Evolutionary conservation across 2,797 vertebrate species (phyloP).

Genomic region (Macroramphosus scolopax): DNA sequence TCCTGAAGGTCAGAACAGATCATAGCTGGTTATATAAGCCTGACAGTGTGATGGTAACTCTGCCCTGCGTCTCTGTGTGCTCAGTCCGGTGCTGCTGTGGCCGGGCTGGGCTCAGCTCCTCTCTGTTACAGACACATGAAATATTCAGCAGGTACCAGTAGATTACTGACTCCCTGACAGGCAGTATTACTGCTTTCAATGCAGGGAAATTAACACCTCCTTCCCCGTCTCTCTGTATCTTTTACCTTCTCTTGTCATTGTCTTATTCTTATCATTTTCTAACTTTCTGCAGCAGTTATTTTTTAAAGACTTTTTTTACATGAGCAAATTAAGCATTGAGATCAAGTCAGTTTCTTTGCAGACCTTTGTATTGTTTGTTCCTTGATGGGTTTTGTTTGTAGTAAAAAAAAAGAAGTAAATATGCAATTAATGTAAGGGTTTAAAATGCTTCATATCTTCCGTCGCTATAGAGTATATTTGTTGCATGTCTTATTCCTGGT

Average conservation of each 20-base stretch:
- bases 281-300: constrained; percentile 24
- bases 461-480: too few species aligned
- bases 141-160: constrained; percentile 61
- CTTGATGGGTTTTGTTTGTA: background rate
- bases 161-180: constrained; percentile 39
- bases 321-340: constrained; percentile 9
- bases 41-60: constrained; percentile 49
- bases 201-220: constrained; percentile 50
- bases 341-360: background rate
- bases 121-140: constrained; percentile 67
- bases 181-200: constrained; percentile 40
- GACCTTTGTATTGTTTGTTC: background rate
- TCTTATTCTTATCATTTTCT: constrained; percentile 1
- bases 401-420: too few species aligned
- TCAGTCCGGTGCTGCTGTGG: constrained; percentile 1
- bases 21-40: too few species aligned
- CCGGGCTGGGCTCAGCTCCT: constrained; percentile 23
- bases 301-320: constrained; percentile 37
- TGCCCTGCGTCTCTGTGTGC: constrained; percentile 24
- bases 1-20: too few species aligned
- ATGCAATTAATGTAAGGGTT: too few species aligned
- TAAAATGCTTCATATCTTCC: too few species aligned
- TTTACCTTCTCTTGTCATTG: constrained; percentile 17
- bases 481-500: background rate
- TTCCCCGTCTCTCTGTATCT: constrained; percentile 11